Percentiles rank a stretch among this genome's conserved stretches.
These are phyloP conservation scores for Caenorhabditis tropicalis DNA, from an alignment of 1,140 invertebrate species.

Conservation along the genomic window DNA sequence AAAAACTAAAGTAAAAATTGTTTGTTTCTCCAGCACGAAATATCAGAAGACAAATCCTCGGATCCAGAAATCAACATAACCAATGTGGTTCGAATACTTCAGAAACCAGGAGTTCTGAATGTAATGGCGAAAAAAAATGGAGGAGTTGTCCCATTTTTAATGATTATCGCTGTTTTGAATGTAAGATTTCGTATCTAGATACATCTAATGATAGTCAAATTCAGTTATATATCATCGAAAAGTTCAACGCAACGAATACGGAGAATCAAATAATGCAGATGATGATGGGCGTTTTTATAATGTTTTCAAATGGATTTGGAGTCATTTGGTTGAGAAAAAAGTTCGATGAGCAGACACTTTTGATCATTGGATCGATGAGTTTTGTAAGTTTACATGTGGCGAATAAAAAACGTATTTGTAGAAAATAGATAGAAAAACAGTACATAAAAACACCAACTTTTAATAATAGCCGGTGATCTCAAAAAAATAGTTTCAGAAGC, in stretches of 20 bases:
- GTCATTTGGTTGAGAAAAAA: conserved; percentile 56
- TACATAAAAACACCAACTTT: too few species aligned
- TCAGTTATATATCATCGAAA: conserved; percentile 57
- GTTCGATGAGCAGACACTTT: conserved; percentile 56
- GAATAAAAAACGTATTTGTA: not conserved
- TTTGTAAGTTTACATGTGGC: conserved; percentile 42
- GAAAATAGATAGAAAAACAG: too few species aligned
- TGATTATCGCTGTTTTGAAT: conserved; percentile 53
- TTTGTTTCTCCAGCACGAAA: conserved; percentile 11
- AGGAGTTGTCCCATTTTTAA: conserved; percentile 43
- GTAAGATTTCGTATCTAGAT: conserved; percentile 1
- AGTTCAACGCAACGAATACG: conserved; percentile 39
- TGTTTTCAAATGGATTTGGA: conserved; percentile 57
- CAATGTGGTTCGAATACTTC: conserved; percentile 48
- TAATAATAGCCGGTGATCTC: not conserved
- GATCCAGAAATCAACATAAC: conserved; percentile 25
- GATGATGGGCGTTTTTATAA: conserved; percentile 55
- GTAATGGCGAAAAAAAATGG: conserved; percentile 55
- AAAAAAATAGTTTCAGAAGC: not conserved
- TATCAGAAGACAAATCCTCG: not conserved
- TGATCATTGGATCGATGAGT: conserved; percentile 49
- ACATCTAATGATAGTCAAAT: not conserved
- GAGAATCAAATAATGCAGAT: conserved; percentile 55
- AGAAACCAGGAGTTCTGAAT: conserved; percentile 48
- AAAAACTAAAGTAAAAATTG: not conserved